Evolutionary conservation across 2,113 vertebrate genomes (phyloP), one percentile per base, ranked within the genome.

Genomic region (Coreoperca whiteheadi): DNA sequence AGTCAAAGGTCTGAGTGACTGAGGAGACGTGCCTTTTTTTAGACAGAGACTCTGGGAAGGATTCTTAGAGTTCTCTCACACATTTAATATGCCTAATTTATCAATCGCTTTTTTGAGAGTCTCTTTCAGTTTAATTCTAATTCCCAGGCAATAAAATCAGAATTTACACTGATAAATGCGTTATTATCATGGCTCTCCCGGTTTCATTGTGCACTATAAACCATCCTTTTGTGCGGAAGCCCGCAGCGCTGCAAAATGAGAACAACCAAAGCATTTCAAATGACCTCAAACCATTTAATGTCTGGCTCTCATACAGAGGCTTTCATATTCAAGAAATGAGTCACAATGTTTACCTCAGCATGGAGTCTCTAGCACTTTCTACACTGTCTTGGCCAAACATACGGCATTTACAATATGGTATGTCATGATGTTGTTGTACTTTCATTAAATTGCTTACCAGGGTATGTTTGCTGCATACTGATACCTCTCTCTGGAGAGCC

Each of bases 11-110:
- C 73, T n/a, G 9, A 53, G 70, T 41, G 76, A 83, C 46, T 59
- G 28, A 73, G 51, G 60, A 78, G 76, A 57, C 15, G 0, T 43
- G 25, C 18, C 21, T 53, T 41, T 83, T 83, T 86, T 77, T 60
- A 88, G 67, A 41, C 14, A 10, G 9, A 53, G 34, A 51, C 63
- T 81, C 63, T 93, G 92, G 86, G 92, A 94, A 94, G 48, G 71
- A 66, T 86, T 87, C 15, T n/a, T 10, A 5, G 8, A 50, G 20
- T 28, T 15, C 23, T 71, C 32, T 81, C 81, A 54, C 70, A 87
- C 56, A 30, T 79, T 79, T 65, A 7, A 46, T 77, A 37, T 73
- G 21, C 46, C 50, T 37, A 48, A 63, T 82, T 77, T 48, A 65
- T 20, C 18, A 21, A 7, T 21, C 46, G 4, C 4, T 46, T 46